Evolutionary conservation across 2,797 vertebrate genomes (phyloP), one percentile per base, ranked within the genome.

Genomic region (Amblyopsis hoosieri): DNA sequence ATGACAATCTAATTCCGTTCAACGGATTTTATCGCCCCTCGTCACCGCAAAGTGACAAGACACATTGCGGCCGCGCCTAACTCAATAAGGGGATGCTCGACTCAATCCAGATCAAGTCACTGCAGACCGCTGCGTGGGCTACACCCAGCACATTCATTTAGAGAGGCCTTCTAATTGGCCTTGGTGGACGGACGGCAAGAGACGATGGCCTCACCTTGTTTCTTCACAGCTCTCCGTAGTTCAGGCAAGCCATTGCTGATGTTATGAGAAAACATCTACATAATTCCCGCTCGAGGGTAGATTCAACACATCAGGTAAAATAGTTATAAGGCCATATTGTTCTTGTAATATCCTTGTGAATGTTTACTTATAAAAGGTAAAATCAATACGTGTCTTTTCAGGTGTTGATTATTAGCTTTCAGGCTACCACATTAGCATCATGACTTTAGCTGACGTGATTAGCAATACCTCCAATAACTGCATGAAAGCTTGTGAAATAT

Each of bases 1-100:
- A 94, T 94, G 91, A 90, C 90, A 93, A 94, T 94, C 90, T 92
- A 92, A 93, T 93, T 93, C 87, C 72, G 70, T 89, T 92, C 91
- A 87, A 77, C 80, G 69, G 85, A 82, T 90, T 91, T 89, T 89
- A 92, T 91, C 87, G 85, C 86, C 81, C 75, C 76, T 84, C 86
- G 91, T 91, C 91, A 85, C 82, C 14, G 82, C 86, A 90, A 93
- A 93, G 90, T 93, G 91, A 93, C 91, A 93, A 93, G 92, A 94
- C 91, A 90, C 90, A 93, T 93, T 89, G 91, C 85, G 72, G 84
- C 86, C 76, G 79, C 4, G 66, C 53, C 62, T 93, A 93, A 94
- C 89, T 87, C 81, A 93, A 93, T 94, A 92, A 92, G 72, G 57
- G 62, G 72, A 59, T 45, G 75, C 82, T 86, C 85, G 74, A 87